Evolutionary conservation across 2,113 vertebrate genomes (phyloP), one percentile per base, ranked within the genome.

Genomic region (Grantiella picta): DNA sequence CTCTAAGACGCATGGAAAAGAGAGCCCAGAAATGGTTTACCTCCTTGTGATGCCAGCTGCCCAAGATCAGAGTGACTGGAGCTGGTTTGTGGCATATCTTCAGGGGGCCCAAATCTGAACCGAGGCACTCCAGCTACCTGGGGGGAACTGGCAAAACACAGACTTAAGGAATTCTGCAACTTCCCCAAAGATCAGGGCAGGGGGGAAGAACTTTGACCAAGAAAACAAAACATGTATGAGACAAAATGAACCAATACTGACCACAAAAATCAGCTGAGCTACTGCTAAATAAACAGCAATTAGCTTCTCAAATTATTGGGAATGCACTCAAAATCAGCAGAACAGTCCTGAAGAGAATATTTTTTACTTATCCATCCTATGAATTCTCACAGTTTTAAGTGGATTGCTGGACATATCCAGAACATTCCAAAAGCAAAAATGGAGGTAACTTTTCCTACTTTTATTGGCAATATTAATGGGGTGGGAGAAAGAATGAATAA

Each of bases 41-140:
- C 99, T 99, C 99, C 99, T 98, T 99, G 99, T n/a, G 99, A 99
- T 23, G 99, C 98, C 23, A 99, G 98, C 82, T 99, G 99, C 50
- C 99, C 99, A 53, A 99, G 98, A 81, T 99, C 99, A 38, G 99
- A 99, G 83, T 99, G 99, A 25, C 99, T 99, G 23, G 99, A 99
- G 93, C 98, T 99, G 33, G 99, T 98, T 73, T 99, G 99, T 21
- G 98, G 98, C 97, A 99, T 93, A 28, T 99, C 99, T 75, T 99
- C 99, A 65, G 98, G 98, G 35, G 97, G 98, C 15, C 98, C 99
- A 90, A 99, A 99, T 64, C 99, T 98, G 96, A 99, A 99, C 29
- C 99, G 97, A 61, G 98, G 98, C 38, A 99, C 99, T 53, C 99
- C 99, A 40, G 99, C 98, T 75, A 99, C 99, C 95, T 99, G 99